Percentiles rank a stretch among this genome's conserved stretches.
phyloP scores from a whole-genome alignment of 2,797 vertebrate genomes.

The Esox masquinongy region DNA sequence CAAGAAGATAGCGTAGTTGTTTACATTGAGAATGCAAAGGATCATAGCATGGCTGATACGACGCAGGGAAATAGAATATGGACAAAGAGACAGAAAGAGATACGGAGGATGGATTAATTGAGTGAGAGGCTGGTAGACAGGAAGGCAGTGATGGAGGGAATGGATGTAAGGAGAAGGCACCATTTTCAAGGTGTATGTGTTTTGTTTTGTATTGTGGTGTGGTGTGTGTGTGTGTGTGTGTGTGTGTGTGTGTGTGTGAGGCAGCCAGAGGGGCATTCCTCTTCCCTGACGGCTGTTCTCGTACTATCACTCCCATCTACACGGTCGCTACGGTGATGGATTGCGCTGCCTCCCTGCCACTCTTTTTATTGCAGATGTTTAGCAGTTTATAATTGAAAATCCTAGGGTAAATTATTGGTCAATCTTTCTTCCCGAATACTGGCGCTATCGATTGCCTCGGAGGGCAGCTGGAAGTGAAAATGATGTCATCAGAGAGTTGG shows the following conservation, averaged over 20 bases:
- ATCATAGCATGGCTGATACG: neutral
- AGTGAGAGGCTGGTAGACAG: neutral
- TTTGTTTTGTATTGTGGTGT: neutral
- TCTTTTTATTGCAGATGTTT: constrained; percentile 61
- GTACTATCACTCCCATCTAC: constrained; percentile 45
- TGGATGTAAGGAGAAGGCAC: neutral
- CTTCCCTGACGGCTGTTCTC: constrained; percentile 41
- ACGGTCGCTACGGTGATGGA: constrained; percentile 45
- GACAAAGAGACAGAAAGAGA: neutral
- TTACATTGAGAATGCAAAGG: neutral
- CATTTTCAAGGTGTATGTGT: neutral
- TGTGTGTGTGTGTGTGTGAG: neutral
- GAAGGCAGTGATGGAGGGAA: neutral
- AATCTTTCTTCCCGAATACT: constrained; percentile 51
- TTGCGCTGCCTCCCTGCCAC: constrained; percentile 22
- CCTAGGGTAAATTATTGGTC: constrained; percentile 52
- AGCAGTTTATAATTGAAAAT: constrained; percentile 67
- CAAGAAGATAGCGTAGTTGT: neutral
- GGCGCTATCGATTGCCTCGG: constrained; percentile 45
- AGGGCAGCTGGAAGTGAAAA: constrained; percentile 56
- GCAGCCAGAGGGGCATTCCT: constrained; percentile 37
- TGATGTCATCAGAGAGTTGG: constrained; percentile 40
- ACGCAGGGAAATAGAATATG: neutral
- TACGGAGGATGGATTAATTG: constrained; percentile 24
- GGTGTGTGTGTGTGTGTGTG: neutral